A percentile compares a stretch with the other conserved stretches of the same genome.
Evolutionary conservation across 2,113 vertebrate species (phyloP).

Genomic region (Eidolon helvum): DNA sequence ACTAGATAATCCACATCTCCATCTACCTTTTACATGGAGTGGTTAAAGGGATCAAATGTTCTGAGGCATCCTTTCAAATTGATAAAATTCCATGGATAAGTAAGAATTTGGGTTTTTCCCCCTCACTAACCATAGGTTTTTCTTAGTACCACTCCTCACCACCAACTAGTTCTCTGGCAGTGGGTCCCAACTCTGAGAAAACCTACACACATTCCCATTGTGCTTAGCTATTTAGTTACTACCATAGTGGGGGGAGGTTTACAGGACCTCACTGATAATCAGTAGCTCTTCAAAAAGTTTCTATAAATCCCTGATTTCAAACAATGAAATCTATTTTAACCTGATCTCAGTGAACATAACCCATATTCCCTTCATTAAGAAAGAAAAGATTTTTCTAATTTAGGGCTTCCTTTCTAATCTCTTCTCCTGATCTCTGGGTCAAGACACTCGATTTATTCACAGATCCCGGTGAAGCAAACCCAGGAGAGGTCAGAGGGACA

Average conservation of each 20-base stretch:
- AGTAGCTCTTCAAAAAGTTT: slow-evolving; percentile 11
- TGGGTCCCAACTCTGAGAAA: not conserved
- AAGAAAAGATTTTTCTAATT: not conserved
- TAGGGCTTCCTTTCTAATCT: not conserved
- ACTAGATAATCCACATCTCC: not conserved
- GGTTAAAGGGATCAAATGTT: not conserved
- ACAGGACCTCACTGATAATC: not conserved
- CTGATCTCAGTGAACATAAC: not conserved
- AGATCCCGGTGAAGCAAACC: not conserved
- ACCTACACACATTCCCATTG: not conserved
- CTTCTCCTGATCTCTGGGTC: not conserved
- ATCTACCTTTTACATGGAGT: not conserved
- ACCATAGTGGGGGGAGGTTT: too few species aligned
- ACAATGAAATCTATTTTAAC: not conserved
- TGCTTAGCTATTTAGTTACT: not conserved
- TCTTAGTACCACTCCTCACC: not conserved
- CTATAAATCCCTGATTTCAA: not conserved
- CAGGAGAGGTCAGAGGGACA: not conserved
- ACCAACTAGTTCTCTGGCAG: not conserved
- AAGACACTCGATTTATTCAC: not conserved
- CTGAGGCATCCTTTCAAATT: not conserved
- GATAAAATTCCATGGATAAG: not conserved
- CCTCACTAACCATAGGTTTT: not conserved
- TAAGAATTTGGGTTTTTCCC: not conserved
- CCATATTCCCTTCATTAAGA: not conserved